Evolutionary conservation across 2,113 vertebrate genomes (phyloP).

Genomic region (Sylvia atricapilla): DNA sequence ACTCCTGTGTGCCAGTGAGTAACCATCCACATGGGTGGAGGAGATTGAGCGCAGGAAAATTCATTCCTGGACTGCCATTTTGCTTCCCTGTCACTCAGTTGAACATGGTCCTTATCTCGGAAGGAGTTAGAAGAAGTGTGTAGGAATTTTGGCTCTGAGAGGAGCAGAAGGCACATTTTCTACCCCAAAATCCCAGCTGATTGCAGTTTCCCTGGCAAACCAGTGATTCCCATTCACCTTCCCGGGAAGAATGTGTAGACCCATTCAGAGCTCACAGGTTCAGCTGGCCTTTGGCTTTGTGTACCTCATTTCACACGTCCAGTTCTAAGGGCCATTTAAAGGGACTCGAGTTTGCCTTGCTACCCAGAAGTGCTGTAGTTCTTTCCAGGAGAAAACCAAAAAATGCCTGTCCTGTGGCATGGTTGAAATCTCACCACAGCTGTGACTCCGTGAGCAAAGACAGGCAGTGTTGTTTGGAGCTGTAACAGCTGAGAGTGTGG

Average conservation of each 20-base stretch:
- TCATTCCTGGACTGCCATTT: not conserved
- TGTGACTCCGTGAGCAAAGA: not conserved
- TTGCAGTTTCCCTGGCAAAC: not conserved
- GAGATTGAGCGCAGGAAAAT: not conserved
- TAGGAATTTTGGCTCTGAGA: not conserved
- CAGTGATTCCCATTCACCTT: not conserved
- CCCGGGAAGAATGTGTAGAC: not conserved
- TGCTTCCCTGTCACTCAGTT: not conserved
- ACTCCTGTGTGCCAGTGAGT: not conserved
- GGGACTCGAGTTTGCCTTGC: not conserved
- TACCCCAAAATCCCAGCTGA: not conserved
- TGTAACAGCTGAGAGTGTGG: not conserved
- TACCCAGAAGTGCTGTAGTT: not conserved
- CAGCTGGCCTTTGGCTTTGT: not conserved
- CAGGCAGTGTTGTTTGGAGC: not conserved
- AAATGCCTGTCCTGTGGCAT: not conserved
- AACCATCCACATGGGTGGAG: not conserved
- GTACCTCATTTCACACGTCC: not conserved
- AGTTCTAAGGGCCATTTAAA: not conserved
- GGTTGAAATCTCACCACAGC: not conserved
- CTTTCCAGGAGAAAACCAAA: not conserved
- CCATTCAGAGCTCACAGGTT: not conserved
- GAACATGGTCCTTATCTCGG: accelerated
- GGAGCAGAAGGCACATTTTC: not conserved
- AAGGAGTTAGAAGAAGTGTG: not conserved